Evolutionary conservation across 2,797 vertebrate genomes (phyloP), one percentile per base, ranked within the genome.

Genomic region (Mallotus villosus): DNA sequence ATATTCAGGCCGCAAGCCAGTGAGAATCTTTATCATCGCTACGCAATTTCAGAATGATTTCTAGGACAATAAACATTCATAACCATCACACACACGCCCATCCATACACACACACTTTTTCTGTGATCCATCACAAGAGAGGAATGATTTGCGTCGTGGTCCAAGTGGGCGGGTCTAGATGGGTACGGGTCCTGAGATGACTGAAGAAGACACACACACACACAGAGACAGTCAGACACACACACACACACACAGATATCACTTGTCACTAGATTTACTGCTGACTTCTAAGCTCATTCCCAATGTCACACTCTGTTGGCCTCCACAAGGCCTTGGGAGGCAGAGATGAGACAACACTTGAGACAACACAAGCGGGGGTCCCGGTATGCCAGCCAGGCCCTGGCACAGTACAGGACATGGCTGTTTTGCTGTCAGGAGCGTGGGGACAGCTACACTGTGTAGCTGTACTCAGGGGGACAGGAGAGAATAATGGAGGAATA

Each of bases 1-100:
- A 94, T 94, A 94, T 92, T 91, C 90, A 85, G 84, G 84, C 87
- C 81, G 77, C 86, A 76, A 90, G 85, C 88, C 86, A 82, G 79
- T 77, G 82, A 88, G 86, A 87, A 85, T 90, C 84, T 87, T 84
- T 85, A 81, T 82, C 84, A 86, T 86, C 67, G 55, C 78, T 69
- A 81, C 84, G 86, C 86, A 89, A 88, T 92, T 90, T 92, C 85
- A 84, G 63, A 68, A 79, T 78, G 79, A 88, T 88, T 84, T 82
- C 79, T 74, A 77, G 78, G 79, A 91, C 84, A 88, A 90, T 89
- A 87, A 87, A 87, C 86, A 87, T 91, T 90, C 85, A 91, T 80
- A 85, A 86, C 74, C 76, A 73, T 73, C 37, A 29, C 41, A 53
- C 69, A 63, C 25, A 34, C 8, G 21, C 41, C n/a, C 41, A 1